Evolutionary conservation across 30 jellyfish, hydroid and myxozoan species (phyloP).

Genomic region (Aurelia coerulea): DNA sequence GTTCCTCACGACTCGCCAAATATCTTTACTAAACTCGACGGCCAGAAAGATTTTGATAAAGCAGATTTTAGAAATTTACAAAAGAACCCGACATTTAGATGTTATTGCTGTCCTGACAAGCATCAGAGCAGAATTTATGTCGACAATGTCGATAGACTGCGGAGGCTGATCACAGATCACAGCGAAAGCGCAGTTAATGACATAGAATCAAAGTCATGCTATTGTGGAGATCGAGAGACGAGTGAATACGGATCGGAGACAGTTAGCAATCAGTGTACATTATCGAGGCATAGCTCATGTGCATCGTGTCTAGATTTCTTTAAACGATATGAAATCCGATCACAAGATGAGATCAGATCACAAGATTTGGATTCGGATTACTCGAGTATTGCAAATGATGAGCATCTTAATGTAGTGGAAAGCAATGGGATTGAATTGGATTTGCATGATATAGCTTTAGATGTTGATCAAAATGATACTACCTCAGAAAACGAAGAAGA

Average conservation of each 20-base stretch:
- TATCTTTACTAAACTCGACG: not conserved
- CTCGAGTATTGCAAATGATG: conserved; percentile 84
- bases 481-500: conserved; percentile 18
- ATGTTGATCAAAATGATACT: not conserved
- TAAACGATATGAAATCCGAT: conserved; percentile 20
- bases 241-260: conserved; percentile 71
- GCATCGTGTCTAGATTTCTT: conserved; percentile 52
- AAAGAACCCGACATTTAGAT: conserved; percentile 57
- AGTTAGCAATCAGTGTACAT: conserved; percentile 43
- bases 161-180: not conserved
- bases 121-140: not conserved
- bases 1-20: no score
- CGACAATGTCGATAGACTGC: not conserved
- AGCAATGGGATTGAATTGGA: conserved; percentile 45
- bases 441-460: conserved; percentile 32
- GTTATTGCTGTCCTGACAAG: conserved; percentile 86
- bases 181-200: conserved; percentile 4
- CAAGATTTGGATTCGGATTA: conserved; percentile 67
- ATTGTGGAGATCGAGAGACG: conserved; percentile 38
- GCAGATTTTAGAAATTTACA: conserved; percentile 4
- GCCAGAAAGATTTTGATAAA: not conserved
- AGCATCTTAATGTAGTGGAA: conserved; percentile 6
- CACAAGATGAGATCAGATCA: conserved; percentile 41
- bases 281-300: conserved; percentile 58
- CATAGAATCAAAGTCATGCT: conserved; percentile 44